Evolutionary conservation across 1,140 invertebrate species (phyloP).

Genomic region (Calliopsis andreniformis): DNA sequence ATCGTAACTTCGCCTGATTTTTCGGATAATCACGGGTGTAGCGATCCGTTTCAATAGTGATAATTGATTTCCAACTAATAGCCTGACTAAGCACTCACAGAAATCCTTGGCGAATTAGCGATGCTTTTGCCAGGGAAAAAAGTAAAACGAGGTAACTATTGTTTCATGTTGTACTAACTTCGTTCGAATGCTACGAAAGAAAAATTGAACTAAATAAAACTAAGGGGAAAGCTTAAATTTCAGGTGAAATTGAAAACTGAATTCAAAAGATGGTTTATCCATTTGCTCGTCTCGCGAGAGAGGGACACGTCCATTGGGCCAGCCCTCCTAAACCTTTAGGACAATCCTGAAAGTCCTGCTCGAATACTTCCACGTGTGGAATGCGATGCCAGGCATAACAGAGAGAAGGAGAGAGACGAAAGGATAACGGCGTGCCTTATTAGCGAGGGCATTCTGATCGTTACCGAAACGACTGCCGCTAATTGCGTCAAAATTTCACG

Average conservation of each 20-base stretch:
- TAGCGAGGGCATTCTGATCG: neutral
- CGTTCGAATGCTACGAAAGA: neutral
- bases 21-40: slow-evolving; percentile 13
- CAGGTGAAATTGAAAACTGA: neutral
- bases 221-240: no score
- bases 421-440: neutral
- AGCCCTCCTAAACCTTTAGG: neutral
- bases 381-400: slow-evolving; percentile 24
- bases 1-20: slow-evolving; percentile 32
- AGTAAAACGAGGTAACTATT: no score
- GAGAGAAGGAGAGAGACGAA: no score
- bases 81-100: neutral
- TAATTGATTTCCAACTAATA: slow-evolving; percentile 33
- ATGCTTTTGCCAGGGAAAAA: no score
- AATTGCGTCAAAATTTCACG: slow-evolving; percentile 23
- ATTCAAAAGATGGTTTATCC: neutral
- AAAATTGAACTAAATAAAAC: no score
- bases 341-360: slow-evolving; percentile 32
- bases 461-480: neutral
- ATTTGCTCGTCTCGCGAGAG: neutral
- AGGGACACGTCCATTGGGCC: slow-evolving; percentile 5
- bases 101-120: neutral
- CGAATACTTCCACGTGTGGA: slow-evolving; percentile 19
- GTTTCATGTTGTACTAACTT: neutral
- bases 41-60: slow-evolving; percentile 38